Evolutionary conservation across 1,140 invertebrate genomes (phyloP), one percentile per base, ranked within the genome.

Genomic region (Eupristina koningsbergeri): DNA sequence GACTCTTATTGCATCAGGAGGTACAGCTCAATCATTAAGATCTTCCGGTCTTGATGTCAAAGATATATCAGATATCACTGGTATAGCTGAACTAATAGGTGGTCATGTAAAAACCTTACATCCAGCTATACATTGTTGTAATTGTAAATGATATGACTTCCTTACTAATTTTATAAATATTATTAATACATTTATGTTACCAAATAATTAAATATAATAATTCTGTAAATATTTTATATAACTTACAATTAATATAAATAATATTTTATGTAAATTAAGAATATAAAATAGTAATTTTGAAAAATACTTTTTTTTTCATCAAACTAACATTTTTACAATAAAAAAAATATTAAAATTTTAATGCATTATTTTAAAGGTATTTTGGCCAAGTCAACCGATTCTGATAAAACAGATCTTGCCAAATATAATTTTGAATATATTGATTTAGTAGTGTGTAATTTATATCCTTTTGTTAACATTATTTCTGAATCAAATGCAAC

Each of bases 51-150:
- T 99, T 11, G 90, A 93, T 6, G 97, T 99, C 0, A 95, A 95
- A 92, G 97, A 97, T 94, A 96, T 97, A 3, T 95, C 96, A 0
- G 95, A 96, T 29, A 95, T 97, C 47, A 97, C 96, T 0, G 95
- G 97, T 45, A 97, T 96, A 15, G 96, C 97, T 11, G 98, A 99
- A 93, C 99, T 99, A 96, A 94, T 99, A 13, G 97, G 97, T 7
- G 98, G 98, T 0, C 92, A 98, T 84, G 98, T 99, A 0, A 99
- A 99, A 92, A 99, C 98, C 0, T 93, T 99, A 13, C 98, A 99
- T 92, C 98, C 98, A 11, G 98, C 98, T 79, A 96, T 99, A 36
- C 98, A 99, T 94, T 98, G 95, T 84, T 98, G 98, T 92, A 86
- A 85, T 53, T n/a, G n/a, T n/a, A 22, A 39, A 78, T 80, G 71